These are phyloP conservation scores for Pitta sordida DNA, from an alignment of 2,113 vertebrate species.

Conservation along the genomic window DNA sequence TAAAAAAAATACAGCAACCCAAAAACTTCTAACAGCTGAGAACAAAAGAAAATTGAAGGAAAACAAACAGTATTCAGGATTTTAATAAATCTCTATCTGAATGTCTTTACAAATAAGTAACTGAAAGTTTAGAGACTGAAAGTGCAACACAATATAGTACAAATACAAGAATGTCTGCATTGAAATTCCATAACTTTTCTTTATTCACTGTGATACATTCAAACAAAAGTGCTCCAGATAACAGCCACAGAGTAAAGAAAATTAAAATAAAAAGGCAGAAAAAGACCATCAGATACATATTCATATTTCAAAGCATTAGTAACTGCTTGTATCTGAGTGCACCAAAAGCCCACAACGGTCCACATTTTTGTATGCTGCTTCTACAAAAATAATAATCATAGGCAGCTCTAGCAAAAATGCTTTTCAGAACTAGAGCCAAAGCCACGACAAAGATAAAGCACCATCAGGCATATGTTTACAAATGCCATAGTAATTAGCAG, in stretches of 20 bases:
- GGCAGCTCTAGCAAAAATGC: constrained; percentile 18
- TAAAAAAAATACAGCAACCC: background rate
- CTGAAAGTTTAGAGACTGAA: background rate
- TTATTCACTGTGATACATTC: constrained; percentile 49
- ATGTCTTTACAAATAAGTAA: background rate
- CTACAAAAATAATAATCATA: constrained; percentile 21
- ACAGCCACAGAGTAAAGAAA: constrained; percentile 51
- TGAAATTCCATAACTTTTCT: constrained; percentile 37
- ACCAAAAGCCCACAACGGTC: constrained; percentile 31
- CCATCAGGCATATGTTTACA: constrained; percentile 58
- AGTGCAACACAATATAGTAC: background rate
- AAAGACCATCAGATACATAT: constrained; percentile 35
- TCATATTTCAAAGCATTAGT: constrained; percentile 46
- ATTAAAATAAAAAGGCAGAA: constrained; percentile 23
- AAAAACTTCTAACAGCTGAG: background rate
- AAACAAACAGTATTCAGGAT: background rate
- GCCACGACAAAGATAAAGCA: constrained; percentile 50
- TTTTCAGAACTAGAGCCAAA: constrained; percentile 29
- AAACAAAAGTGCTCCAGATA: constrained; percentile 45
- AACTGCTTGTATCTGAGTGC: constrained; percentile 31
- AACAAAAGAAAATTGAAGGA: background rate
- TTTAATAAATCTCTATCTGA: background rate
- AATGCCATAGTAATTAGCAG: constrained; percentile 56
- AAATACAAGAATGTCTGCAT: constrained; percentile 14
- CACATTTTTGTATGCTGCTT: constrained; percentile 11